Conservation (phyloP, 2,797 vertebrate genomes). For the Gymnodraco acuticeps region DNA sequence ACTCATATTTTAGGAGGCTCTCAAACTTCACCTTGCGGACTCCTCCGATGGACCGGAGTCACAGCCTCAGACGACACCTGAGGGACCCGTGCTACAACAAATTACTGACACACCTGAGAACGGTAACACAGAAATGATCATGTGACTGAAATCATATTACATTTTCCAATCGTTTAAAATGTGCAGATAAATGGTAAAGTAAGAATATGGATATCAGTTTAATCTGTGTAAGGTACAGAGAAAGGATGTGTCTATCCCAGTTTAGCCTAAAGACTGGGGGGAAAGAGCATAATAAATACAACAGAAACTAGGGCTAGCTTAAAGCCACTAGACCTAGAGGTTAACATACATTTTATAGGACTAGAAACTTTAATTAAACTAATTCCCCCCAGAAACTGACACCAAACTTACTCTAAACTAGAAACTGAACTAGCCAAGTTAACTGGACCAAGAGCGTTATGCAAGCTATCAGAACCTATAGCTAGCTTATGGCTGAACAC, state of each 20-base stretch:
- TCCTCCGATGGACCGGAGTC: slow-evolving; percentile 30
- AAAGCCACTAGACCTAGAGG: background rate
- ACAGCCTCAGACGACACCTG: slow-evolving; percentile 34
- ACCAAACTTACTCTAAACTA: background rate
- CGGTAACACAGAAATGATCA: slow-evolving; percentile 31
- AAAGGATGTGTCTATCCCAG: background rate
- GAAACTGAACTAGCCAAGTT: background rate
- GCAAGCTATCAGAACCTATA: background rate
- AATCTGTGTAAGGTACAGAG: background rate
- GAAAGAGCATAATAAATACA: background rate
- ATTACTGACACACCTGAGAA: slow-evolving; percentile 10
- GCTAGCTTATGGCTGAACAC: too few species aligned
- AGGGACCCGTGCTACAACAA: slow-evolving; percentile 1
- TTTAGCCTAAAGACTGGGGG: background rate
- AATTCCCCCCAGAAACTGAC: background rate
- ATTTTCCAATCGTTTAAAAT: background rate
- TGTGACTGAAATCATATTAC: background rate
- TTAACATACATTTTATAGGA: background rate
- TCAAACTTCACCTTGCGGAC: slow-evolving; percentile 81
- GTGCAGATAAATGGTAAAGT: background rate
- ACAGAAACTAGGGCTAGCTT: background rate
- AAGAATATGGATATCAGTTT: background rate
- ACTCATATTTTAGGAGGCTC: slow-evolving; percentile 81
- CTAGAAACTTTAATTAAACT: background rate
- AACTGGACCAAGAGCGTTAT: too few species aligned